phyloP scores from a whole-genome alignment of 2,113 vertebrate genomes.

The Maylandia zebra region DNA sequence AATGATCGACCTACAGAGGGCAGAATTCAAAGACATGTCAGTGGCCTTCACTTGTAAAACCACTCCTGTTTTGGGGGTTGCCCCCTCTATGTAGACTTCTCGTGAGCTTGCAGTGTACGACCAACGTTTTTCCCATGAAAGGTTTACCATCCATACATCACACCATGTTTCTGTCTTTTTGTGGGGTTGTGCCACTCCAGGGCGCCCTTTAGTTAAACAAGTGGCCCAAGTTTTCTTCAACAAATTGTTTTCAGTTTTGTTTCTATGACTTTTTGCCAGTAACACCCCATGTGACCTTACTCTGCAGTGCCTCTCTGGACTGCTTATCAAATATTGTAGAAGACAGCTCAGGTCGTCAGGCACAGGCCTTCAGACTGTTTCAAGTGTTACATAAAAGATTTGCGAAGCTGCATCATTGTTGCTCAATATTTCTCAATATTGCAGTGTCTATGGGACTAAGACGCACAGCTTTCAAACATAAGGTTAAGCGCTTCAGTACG shows the following conservation, averaged over 20 bases:
- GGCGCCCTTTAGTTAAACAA: neutral
- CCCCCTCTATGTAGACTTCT: neutral
- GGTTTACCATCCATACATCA: neutral
- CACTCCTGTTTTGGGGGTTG: neutral
- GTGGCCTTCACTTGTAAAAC: neutral
- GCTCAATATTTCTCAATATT: neutral
- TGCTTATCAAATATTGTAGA: neutral
- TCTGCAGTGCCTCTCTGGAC: neutral
- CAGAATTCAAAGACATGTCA: neutral
- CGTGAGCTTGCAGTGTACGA: neutral
- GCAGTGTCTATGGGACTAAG: neutral
- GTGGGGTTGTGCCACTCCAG: neutral
- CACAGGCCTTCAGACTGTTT: neutral
- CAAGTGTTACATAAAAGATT: neutral
- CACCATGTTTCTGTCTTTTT: neutral
- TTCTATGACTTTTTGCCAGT: neutral
- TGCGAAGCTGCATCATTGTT: too few species aligned
- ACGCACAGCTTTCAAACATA: neutral
- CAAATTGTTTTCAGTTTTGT: neutral
- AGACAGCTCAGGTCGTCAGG: neutral
- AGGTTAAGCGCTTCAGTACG: neutral
- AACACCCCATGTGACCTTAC: neutral
- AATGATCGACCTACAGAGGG: neutral
- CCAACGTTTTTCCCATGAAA: neutral
- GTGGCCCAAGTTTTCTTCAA: neutral